phyloP scores from a whole-genome alignment of 2,797 vertebrate genomes.

The Cyprinella venusta region DNA sequence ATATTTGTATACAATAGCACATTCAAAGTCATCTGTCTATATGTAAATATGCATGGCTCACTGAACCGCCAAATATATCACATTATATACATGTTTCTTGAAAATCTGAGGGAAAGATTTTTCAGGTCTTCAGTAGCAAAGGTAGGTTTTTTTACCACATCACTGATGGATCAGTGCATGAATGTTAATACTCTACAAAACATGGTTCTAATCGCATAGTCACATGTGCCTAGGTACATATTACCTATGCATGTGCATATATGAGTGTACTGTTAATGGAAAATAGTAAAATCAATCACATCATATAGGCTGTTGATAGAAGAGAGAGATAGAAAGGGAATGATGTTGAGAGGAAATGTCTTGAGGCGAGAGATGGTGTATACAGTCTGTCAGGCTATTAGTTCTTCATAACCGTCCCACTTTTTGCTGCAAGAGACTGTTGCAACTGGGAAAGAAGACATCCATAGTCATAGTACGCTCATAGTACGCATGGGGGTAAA shows the following conservation, averaged over 20 bases:
- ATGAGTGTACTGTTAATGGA: slow-evolving; percentile 12
- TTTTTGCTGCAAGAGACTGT: slow-evolving; percentile 42
- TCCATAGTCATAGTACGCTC: background rate
- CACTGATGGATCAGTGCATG: background rate
- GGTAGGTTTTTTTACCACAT: background rate
- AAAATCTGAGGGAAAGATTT: background rate
- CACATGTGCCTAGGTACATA: background rate
- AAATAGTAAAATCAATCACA: slow-evolving; percentile 14
- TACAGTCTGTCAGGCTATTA: slow-evolving; percentile 52
- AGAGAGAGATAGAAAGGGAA: slow-evolving; percentile 6
- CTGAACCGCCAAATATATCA: background rate
- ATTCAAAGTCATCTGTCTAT: slow-evolving; percentile 8
- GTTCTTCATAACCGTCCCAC: slow-evolving; percentile 48
- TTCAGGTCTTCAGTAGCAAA: background rate
- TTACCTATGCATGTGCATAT: slow-evolving; percentile 25
- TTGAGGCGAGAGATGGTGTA: slow-evolving; percentile 28
- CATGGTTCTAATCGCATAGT: slow-evolving; percentile 3
- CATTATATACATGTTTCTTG: background rate
- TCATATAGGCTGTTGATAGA: background rate
- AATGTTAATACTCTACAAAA: background rate
- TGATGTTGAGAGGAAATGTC: slow-evolving; percentile 40
- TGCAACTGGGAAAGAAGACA: slow-evolving; percentile 33
- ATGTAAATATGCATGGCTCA: background rate
- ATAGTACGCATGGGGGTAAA: no score
- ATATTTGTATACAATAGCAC: background rate